Conservation (phyloP, 2,888 invertebrate species). For the Drosophila neotestacea region DNA sequence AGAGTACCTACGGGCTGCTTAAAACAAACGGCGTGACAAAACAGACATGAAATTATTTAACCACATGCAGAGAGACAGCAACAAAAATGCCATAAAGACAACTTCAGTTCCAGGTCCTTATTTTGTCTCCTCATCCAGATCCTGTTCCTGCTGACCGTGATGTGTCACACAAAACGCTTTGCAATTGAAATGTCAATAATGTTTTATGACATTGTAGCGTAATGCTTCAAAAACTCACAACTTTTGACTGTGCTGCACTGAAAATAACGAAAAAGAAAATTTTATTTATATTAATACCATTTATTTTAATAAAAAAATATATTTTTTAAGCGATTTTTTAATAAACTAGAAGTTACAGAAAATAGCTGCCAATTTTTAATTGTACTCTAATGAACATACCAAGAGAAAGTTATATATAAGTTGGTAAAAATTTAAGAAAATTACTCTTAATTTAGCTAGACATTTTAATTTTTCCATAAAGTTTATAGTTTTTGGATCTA, state of each 20-base stretch:
- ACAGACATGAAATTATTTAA: constrained; percentile 54
- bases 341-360: too few relatives aligned
- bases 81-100: constrained; percentile 19
- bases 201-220: constrained; percentile 66
- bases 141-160: background rate
- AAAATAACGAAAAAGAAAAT: background rate
- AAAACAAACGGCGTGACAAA: constrained; percentile 56
- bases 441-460: too few relatives aligned
- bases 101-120: constrained; percentile 6
- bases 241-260: constrained; percentile 15
- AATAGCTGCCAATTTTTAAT: too few relatives aligned
- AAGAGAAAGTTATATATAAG: too few relatives aligned
- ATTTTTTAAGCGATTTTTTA: background rate
- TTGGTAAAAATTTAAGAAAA: too few relatives aligned
- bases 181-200: constrained; percentile 81
- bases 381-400: too few relatives aligned
- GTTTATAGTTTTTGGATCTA: too few relatives aligned
- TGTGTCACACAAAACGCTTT: constrained; percentile 59
- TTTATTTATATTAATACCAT: background rate
- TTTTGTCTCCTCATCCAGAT: background rate
- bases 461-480: too few relatives aligned
- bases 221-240: constrained; percentile 50
- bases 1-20: constrained; percentile 24
- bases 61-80: constrained; percentile 14
- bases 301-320: too few relatives aligned